phyloP scores from a whole-genome alignment of 2,888 invertebrate species.

The Spisula subtruncata region DNA sequence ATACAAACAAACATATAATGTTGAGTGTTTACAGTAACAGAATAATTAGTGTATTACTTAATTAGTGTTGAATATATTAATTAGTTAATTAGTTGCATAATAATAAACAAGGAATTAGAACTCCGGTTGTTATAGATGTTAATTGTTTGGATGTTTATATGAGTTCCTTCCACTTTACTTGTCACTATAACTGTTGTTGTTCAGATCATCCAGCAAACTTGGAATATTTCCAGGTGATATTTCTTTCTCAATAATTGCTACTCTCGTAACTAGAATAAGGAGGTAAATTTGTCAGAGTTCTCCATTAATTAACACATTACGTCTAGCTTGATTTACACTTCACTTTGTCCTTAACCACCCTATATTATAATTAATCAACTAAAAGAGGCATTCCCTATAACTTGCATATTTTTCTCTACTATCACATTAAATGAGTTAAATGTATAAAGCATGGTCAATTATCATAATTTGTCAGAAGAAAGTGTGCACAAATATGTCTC shows the following conservation, averaged over 20 bases:
- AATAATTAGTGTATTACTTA: too few relatives aligned
- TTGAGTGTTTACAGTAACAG: too few relatives aligned
- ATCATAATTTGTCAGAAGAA: too few relatives aligned
- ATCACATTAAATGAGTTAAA: too few relatives aligned
- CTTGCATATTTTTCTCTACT: too few relatives aligned
- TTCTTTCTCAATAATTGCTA: background rate
- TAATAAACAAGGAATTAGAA: background rate
- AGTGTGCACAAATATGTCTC: too few relatives aligned
- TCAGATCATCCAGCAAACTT: background rate
- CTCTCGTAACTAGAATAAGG: background rate
- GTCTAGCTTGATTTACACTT: background rate
- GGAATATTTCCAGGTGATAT: background rate
- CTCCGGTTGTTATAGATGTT: background rate
- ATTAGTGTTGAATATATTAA: too few relatives aligned
- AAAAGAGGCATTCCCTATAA: too few relatives aligned
- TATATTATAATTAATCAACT: background rate
- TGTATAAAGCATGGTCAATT: too few relatives aligned
- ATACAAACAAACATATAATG: too few relatives aligned
- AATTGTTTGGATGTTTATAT: background rate
- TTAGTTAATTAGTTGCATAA: background rate
- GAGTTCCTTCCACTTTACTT: background rate
- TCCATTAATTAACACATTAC: background rate
- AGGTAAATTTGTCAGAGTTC: slow-evolving; percentile 5
- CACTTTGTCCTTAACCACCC: background rate
- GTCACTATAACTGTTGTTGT: background rate